These are phyloP conservation scores for Bryconaethiops microstoma DNA, from an alignment of 2,797 vertebrate genomes.

Conservation along the genomic window DNA sequence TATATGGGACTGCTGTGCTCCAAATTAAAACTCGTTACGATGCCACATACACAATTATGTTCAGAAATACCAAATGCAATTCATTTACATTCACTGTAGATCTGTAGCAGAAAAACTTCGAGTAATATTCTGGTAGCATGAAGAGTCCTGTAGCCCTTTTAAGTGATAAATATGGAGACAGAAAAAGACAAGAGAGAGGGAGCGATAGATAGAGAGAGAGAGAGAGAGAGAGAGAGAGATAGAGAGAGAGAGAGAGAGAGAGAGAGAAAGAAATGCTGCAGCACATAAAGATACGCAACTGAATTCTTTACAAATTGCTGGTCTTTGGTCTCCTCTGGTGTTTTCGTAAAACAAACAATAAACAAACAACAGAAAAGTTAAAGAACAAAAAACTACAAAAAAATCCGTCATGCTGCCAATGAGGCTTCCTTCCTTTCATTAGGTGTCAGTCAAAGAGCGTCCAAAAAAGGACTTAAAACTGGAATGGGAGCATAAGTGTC, in stretches of 20 bases:
- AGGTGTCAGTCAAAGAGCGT: slow-evolving; percentile 27
- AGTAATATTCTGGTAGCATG: slow-evolving; percentile 52
- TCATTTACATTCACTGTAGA: slow-evolving; percentile 16
- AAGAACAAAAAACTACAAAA: slow-evolving; percentile 43
- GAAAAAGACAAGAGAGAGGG: neutral
- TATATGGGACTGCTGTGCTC: slow-evolving; percentile 2
- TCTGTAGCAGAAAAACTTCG: slow-evolving; percentile 6
- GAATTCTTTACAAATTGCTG: slow-evolving; percentile 57
- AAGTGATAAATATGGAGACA: slow-evolving; percentile 28
- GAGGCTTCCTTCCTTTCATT: slow-evolving; percentile 40
- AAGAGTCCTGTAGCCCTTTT: slow-evolving; percentile 63
- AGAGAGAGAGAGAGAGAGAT: slow-evolving; percentile 21
- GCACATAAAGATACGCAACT: slow-evolving; percentile 48
- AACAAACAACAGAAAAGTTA: slow-evolving; percentile 21
- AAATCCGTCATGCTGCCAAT: slow-evolving; percentile 26
- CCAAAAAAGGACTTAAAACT: slow-evolving; percentile 12
- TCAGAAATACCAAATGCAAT: slow-evolving; percentile 16
- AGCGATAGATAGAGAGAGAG: slow-evolving; percentile 22
- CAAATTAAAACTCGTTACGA: slow-evolving; percentile 24
- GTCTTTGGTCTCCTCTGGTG: slow-evolving; percentile 65
- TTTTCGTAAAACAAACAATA: slow-evolving; percentile 33
- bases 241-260: slow-evolving; percentile 14
- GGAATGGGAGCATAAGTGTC: slow-evolving; percentile 52
- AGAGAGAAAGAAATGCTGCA: slow-evolving; percentile 42
- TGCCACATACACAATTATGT: neutral